Base-by-base conservation (phyloP, 1,140 invertebrate species). In the Trachymyrmex cornetzi region DNA sequence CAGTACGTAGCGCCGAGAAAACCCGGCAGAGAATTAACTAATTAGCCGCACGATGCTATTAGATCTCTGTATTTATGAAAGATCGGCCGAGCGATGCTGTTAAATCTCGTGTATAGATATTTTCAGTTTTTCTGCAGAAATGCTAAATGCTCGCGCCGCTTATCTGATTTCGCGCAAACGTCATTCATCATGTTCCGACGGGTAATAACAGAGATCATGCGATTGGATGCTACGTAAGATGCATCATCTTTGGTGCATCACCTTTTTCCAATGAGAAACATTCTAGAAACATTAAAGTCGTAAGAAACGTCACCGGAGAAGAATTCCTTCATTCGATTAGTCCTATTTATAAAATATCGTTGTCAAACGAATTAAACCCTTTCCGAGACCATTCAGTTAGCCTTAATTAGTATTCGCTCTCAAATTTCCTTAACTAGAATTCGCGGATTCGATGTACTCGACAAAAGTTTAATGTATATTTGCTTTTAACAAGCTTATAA, bases 141-240 rank as follows among this genome's bases (percentile, higher is more conserved):
- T 34, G 11, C 22, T 72, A 34, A 48, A 27, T 5, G 34, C 30
- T 11, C 69, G 7, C n/a, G 34, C 1, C n/a, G 16, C 19, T 61
- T 74, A 82, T 74, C 80, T 48, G 69, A 84, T 84, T 84, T 84
- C 55, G n/a, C 27, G 24, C 6, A 19, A 75, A 24, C 55, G 14
- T 61, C 69, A 75, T 19, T 75, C 38, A 63, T 61, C 24, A n/a
- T 50, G 14, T 57, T 53, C 19, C 48, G 44, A 71, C 30, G 34
- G 16, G 6, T 74, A 75, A 84, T 61, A 74, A 63, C 67, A 50
- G 7, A 30, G 7, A 30, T 84, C 24, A 22, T 2, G 55, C 38
- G 69, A 84, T 71, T 24, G 27, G n/a, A 84, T 48, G 14, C 55
- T 30, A 44, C 30, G 6, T 48, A 59, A 5, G 64, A 38, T 38